A percentile compares a stretch with the other conserved stretches of the same genome.
Conservation (phyloP, 2,797 vertebrate genomes). For the Oreochromis mossambicus region DNA sequence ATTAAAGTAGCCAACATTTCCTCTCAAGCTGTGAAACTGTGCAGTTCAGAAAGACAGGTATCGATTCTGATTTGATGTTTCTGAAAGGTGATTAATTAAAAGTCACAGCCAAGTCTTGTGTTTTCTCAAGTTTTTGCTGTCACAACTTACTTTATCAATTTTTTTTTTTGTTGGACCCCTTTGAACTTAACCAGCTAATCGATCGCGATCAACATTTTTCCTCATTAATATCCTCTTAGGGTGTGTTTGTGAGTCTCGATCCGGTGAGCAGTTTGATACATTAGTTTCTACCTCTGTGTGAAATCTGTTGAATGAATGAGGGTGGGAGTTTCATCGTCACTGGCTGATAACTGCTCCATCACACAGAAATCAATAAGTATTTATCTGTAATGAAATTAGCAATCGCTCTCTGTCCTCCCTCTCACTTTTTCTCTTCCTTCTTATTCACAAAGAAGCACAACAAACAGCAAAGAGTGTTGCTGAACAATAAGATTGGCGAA, state of each 20-base stretch:
- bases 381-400: constrained; percentile 42
- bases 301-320: not conserved
- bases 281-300: not conserved
- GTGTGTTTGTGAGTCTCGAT: not conserved
- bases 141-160: not conserved
- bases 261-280: not conserved
- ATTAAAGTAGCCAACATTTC: not conserved
- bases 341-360: constrained; percentile 30
- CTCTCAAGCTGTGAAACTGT: not conserved
- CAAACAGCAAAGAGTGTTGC: not conserved
- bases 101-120: not conserved
- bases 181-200: not conserved
- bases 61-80: not conserved
- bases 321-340: constrained; percentile 10
- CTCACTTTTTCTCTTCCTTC: not conserved
- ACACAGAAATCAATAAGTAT: constrained; percentile 45
- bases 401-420: constrained; percentile 8
- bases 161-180: not conserved
- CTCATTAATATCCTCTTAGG: not conserved
- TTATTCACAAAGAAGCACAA: not conserved
- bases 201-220: not conserved
- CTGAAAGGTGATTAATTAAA: not conserved
- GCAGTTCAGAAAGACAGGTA: not conserved
- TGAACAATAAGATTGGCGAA: not conserved
- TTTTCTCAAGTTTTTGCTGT: not conserved